Percentiles rank a stretch among this genome's conserved stretches.
These are phyloP conservation scores for Cheilosia vulpina DNA, from an alignment of 2,888 invertebrate species.

Conservation along the genomic window DNA sequence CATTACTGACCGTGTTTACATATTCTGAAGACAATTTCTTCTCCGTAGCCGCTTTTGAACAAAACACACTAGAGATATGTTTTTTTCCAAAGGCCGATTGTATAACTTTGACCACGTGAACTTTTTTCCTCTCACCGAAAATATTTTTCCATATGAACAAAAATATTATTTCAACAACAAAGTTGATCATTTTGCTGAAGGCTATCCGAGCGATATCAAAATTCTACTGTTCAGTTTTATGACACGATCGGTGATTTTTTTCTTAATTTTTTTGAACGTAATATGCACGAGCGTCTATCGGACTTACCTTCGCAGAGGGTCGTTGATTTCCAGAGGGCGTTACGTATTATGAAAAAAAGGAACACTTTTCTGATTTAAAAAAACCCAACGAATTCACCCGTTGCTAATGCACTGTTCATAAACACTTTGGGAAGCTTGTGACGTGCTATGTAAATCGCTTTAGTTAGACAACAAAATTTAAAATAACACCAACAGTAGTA, in stretches of 20 bases:
- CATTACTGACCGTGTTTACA: too few relatives aligned
- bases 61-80: too few relatives aligned
- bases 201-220: background rate
- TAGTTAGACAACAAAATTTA: conserved; percentile 68
- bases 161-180: too few relatives aligned
- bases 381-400: conserved; percentile 7
- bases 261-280: conserved; percentile 8
- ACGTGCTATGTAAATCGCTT: conserved; percentile 67
- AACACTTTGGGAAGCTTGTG: conserved; percentile 41
- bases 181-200: too few relatives aligned
- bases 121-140: conserved; percentile 6
- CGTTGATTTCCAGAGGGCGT: background rate
- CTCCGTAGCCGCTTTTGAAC: too few relatives aligned
- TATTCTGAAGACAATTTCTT: too few relatives aligned
- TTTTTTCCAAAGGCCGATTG: conserved; percentile 27
- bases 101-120: conserved; percentile 64
- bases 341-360: background rate
- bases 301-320: conserved; percentile 20
- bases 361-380: background rate
- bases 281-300: background rate
- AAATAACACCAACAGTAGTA: conserved; percentile 63
- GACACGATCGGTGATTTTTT: background rate
- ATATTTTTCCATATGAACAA: background rate
- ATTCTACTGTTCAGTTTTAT: background rate
- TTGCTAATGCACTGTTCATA: conserved; percentile 36